A percentile compares a stretch with the other conserved stretches of the same genome.
These are phyloP conservation scores for Scolanthus callimorphus DNA, from an alignment of 92 coral and sea anemone species.

Conservation along the genomic window DNA sequence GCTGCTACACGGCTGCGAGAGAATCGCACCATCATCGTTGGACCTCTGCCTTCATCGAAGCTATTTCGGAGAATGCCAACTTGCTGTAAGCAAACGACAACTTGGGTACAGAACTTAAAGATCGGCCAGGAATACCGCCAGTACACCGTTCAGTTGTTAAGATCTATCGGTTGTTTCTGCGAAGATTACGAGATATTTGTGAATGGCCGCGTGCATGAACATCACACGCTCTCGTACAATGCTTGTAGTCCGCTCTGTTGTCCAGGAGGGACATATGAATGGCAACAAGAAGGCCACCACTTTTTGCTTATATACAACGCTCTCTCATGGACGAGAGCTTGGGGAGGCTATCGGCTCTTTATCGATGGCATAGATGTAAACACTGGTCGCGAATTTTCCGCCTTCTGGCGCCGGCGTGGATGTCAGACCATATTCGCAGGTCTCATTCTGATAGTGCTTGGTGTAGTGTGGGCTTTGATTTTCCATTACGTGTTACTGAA, in stretches of 20 bases:
- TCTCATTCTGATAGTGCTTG: slow-evolving; percentile 44
- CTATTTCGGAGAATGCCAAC: slow-evolving; percentile 65
- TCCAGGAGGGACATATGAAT: slow-evolving; percentile 69
- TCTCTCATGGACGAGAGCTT: slow-evolving; percentile 53
- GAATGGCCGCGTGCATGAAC: slow-evolving; percentile 58
- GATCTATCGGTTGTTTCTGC: slow-evolving; percentile 55
- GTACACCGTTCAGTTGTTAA: slow-evolving; percentile 62
- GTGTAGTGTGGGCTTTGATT: slow-evolving; percentile 41
- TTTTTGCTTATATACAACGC: slow-evolving; percentile 72
- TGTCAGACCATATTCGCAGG: slow-evolving; percentile 58
- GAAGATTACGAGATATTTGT: slow-evolving; percentile 77
- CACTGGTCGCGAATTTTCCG: slow-evolving; percentile 81
- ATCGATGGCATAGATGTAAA: slow-evolving; percentile 81
- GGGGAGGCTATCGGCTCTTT: slow-evolving; percentile 80
- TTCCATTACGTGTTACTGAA: slow-evolving; percentile 49
- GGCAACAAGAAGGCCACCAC: slow-evolving; percentile 85
- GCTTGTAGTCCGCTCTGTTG: slow-evolving; percentile 93
- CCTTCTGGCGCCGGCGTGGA: slow-evolving; percentile 85
- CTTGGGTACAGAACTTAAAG: slow-evolving; percentile 80
- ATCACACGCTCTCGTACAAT: slow-evolving; percentile 60
- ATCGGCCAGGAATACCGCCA: slow-evolving; percentile 72
- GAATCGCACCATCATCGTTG: not conserved
- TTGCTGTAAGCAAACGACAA: slow-evolving; percentile 62
- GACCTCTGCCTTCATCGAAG: too few species aligned
- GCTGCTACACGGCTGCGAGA: not conserved